Percentiles rank a stretch among this genome's conserved stretches.
Evolutionary conservation across 2,888 invertebrate genomes (phyloP).

Genomic region (Calameuta filiformis): DNA sequence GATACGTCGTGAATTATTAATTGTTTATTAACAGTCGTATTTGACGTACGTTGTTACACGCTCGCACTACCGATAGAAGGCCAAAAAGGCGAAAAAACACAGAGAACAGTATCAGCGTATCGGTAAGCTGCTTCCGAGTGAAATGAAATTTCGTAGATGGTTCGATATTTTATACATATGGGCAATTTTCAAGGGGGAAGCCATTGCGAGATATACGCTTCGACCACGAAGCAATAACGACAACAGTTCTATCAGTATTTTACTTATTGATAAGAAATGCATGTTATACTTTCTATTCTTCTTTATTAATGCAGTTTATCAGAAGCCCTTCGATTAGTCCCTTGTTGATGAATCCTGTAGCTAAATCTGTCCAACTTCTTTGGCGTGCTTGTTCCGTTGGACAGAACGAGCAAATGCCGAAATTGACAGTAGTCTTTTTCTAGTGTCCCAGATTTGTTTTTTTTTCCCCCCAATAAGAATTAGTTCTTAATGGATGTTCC

Average conservation of each 20-base stretch:
- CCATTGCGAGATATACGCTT: not conserved
- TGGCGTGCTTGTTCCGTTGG: not conserved
- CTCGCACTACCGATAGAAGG: conserved; percentile 67
- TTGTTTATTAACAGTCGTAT: not conserved
- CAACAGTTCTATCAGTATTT: not conserved
- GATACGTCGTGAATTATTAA: not conserved
- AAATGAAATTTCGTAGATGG: conserved; percentile 18
- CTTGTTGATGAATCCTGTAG: not conserved
- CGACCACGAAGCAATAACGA: not conserved
- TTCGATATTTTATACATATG: not conserved
- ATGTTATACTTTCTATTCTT: not conserved
- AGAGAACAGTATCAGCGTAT: conserved; percentile 81
- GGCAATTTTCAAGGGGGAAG: not conserved
- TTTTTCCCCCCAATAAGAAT: not conserved
- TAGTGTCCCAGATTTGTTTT: not conserved
- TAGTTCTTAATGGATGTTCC: conserved; percentile 40
- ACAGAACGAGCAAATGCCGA: not conserved
- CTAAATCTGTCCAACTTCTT: not conserved
- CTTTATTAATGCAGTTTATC: not conserved
- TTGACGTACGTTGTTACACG: conserved; percentile 68
- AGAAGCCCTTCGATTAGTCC: not conserved
- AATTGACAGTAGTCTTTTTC: not conserved
- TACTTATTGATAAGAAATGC: not conserved
- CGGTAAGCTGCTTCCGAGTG: conserved; percentile 73
- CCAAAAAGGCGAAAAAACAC: conserved; percentile 79